Evolutionary conservation across 2,797 vertebrate genomes (phyloP).

Genomic region (Amniataba percoides): DNA sequence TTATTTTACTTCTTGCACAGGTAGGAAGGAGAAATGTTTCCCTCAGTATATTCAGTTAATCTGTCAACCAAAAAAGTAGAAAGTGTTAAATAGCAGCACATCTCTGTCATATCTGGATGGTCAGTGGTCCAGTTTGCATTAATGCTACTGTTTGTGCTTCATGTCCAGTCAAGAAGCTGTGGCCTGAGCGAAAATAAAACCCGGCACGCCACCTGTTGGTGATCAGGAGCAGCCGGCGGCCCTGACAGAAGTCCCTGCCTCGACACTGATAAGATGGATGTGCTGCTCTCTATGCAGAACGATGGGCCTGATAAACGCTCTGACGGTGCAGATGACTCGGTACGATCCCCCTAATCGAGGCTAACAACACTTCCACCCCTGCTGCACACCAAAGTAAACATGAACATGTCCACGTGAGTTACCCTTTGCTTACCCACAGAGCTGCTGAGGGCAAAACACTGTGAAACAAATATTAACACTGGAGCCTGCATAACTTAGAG

Average conservation of each 20-base stretch:
- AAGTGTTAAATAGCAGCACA: not conserved
- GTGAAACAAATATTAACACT: slow-evolving; percentile 20
- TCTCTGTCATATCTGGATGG: not conserved
- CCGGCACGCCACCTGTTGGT: slow-evolving; percentile 66
- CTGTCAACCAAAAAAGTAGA: not conserved
- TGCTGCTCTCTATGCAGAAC: not conserved
- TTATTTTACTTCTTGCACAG: not conserved
- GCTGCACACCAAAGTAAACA: slow-evolving; percentile 21
- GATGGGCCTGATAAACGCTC: slow-evolving; percentile 29
- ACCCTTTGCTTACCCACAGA: slow-evolving; percentile 13
- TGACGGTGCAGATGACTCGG: slow-evolving; percentile 14
- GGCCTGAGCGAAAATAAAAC: not conserved
- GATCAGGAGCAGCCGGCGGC: not conserved
- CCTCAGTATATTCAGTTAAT: not conserved
- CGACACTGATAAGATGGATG: slow-evolving; percentile 38
- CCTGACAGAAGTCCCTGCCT: not conserved
- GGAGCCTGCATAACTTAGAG: slow-evolving; percentile 2
- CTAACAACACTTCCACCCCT: not conserved
- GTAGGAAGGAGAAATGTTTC: not conserved
- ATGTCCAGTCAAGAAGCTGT: not conserved
- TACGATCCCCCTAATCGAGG: slow-evolving; percentile 13
- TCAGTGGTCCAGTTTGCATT: slow-evolving; percentile 5
- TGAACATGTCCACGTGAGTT: not conserved
- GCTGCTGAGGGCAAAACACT: slow-evolving; percentile 4
- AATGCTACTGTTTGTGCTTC: not conserved